Evolutionary conservation across 1,140 invertebrate genomes (phyloP).

Genomic region (Monomorium pharaonis): DNA sequence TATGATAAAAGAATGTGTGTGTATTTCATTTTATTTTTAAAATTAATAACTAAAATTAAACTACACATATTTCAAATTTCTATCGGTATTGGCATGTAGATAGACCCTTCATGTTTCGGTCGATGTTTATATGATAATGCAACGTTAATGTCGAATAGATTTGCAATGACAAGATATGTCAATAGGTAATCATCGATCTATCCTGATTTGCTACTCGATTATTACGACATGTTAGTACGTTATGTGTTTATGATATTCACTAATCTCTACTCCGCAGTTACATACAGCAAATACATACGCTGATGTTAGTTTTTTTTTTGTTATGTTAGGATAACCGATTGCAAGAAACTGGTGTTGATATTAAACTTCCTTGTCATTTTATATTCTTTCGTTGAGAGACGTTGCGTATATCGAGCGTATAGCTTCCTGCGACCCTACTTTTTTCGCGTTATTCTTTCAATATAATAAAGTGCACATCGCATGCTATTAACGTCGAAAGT

Average conservation of each 20-base stretch:
- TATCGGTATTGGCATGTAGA: not conserved
- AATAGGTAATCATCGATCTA: slow-evolving; percentile 56
- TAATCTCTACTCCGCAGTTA: not conserved
- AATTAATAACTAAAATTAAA: not conserved
- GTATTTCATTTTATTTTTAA: not conserved
- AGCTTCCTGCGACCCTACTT: not conserved
- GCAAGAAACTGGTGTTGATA: not conserved
- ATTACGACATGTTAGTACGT: slow-evolving; percentile 3
- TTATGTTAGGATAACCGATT: not conserved
- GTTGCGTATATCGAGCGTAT: not conserved
- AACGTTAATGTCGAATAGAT: slow-evolving; percentile 27
- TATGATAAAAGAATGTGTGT: not conserved
- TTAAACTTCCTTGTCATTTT: not conserved
- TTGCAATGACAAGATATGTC: not conserved
- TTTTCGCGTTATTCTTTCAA: not conserved
- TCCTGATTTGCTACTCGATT: slow-evolving; percentile 10
- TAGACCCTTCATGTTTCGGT: not conserved
- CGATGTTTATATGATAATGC: not conserved
- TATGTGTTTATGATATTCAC: slow-evolving; percentile 21
- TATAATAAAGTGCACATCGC: slow-evolving; percentile 16
- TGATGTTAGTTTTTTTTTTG: slow-evolving; percentile 3
- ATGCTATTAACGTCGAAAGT: not conserved
- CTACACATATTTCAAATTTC: not conserved
- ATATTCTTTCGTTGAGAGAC: not conserved
- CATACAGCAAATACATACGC: not conserved